Evolutionary conservation across 2,113 vertebrate genomes (phyloP).

Genomic region (Sisor rabdophorus): DNA sequence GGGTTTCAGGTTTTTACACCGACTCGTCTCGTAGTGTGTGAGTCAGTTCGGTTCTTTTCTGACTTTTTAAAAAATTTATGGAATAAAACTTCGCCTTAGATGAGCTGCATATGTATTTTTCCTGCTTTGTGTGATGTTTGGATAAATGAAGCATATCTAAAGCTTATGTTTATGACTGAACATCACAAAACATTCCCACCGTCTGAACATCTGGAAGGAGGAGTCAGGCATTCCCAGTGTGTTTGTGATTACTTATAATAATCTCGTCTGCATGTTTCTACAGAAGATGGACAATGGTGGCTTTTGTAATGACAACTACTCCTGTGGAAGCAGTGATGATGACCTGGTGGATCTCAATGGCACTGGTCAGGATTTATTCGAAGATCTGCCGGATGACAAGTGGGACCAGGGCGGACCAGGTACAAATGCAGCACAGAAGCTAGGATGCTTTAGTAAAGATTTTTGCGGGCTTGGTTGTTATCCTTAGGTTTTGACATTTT

Average conservation of each 20-base stretch:
- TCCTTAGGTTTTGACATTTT: too few species aligned
- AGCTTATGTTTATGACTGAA: background rate
- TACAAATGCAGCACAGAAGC: constrained; percentile 49
- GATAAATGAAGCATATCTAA: background rate
- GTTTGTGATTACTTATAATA: background rate
- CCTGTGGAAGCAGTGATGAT: constrained; percentile 79
- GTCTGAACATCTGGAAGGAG: background rate
- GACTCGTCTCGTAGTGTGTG: background rate
- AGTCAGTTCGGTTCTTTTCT: background rate
- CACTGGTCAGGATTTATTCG: constrained; percentile 79
- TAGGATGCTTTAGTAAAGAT: background rate
- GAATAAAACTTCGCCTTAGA: background rate
- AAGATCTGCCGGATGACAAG: constrained; percentile 81
- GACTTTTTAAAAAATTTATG: background rate
- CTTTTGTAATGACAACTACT: constrained; percentile 71
- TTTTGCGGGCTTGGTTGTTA: background rate
- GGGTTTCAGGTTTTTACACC: background rate
- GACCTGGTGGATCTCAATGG: constrained; percentile 89
- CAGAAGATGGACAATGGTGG: constrained; percentile 74
- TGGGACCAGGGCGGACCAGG: constrained; percentile 70
- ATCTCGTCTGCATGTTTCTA: background rate
- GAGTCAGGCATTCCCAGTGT: background rate
- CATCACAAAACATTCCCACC: background rate
- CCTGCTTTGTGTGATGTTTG: background rate
- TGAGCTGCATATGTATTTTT: background rate